A percentile compares a stretch with the other conserved stretches of the same genome.
Conservation (phyloP, 2,797 vertebrate genomes). For the Pangasius mekongensis region DNA sequence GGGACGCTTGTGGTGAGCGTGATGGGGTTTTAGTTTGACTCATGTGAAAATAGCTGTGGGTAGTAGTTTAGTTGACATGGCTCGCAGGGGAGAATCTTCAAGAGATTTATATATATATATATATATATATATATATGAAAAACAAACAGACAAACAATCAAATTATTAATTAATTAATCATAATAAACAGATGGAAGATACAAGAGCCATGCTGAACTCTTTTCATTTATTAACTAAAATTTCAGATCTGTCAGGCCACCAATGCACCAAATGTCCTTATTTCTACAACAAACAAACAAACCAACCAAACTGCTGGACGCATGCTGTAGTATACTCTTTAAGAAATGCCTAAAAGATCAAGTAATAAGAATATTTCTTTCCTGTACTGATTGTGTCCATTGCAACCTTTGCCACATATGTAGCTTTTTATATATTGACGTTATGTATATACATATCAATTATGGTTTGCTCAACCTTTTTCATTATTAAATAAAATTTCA, state of each 20-base stretch:
- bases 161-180: background rate
- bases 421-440: background rate
- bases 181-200: background rate
- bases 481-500: slow-evolving; percentile 1
- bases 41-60: background rate
- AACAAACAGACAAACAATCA: background rate
- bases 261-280: background rate
- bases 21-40: background rate
- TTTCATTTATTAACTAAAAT: background rate
- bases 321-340: background rate
- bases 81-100: background rate
- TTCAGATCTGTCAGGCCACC: background rate
- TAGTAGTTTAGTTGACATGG: background rate
- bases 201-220: background rate
- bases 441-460: background rate
- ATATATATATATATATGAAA: background rate
- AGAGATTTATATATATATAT: background rate
- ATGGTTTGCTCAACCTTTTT: background rate
- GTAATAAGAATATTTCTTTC: background rate
- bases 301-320: too few species aligned
- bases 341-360: background rate
- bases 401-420: background rate
- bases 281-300: background rate
- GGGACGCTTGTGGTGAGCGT: background rate
- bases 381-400: background rate